Conservation (phyloP, 2,113 vertebrate species). For the Ursus arctos region DNA sequence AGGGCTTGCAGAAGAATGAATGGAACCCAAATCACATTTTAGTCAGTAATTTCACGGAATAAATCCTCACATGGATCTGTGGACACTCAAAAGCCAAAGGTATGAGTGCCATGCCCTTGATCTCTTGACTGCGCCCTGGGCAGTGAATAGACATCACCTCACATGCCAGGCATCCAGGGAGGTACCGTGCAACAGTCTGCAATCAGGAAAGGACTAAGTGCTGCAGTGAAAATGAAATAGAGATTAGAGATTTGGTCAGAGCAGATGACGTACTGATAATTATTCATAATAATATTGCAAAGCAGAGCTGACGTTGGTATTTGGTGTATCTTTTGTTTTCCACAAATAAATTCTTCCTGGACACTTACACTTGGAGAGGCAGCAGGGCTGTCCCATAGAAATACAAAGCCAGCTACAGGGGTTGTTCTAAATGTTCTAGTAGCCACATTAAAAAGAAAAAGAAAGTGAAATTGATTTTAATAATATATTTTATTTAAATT, state of each 20-base stretch:
- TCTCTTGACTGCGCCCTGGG: neutral
- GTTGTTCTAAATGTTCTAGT: neutral
- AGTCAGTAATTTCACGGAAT: neutral
- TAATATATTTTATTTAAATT: neutral
- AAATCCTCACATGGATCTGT: neutral
- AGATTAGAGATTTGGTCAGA: neutral
- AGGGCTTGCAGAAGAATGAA: neutral
- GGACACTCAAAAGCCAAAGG: neutral
- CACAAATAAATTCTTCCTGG: neutral
- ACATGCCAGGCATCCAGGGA: neutral
- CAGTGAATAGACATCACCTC: neutral
- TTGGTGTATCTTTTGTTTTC: neutral
- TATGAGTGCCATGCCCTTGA: neutral
- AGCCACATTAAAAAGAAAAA: slow-evolving; percentile 1
- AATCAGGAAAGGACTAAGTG: neutral
- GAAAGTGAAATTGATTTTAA: neutral
- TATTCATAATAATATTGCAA: neutral
- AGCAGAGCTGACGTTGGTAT: neutral
- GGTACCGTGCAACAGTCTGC: neutral
- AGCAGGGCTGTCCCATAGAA: neutral
- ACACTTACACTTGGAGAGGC: neutral
- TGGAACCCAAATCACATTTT: neutral
- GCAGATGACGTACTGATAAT: neutral
- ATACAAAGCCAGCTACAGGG: neutral
- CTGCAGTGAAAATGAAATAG: neutral